These are phyloP conservation scores for Nemurella pictetii DNA, from an alignment of 2,888 invertebrate genomes.

Conservation along the genomic window DNA sequence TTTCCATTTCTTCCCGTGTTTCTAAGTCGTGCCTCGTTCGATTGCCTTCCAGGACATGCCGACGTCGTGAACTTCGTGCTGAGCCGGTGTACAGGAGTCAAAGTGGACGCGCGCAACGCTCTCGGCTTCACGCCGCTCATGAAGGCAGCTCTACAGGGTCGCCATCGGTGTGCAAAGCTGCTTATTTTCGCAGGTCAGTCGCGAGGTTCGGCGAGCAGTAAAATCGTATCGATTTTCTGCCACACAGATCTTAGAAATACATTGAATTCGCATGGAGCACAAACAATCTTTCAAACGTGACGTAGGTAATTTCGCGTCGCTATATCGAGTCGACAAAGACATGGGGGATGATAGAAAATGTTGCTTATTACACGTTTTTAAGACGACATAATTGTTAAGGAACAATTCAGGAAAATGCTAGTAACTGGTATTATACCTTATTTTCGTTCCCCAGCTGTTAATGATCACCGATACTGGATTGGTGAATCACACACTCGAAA, in stretches of 20 bases:
- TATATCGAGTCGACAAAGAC: background rate
- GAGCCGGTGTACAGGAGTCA: conserved; percentile 64
- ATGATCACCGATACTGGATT: background rate
- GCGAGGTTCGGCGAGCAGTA: background rate
- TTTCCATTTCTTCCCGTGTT: no score
- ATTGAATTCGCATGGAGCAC: background rate
- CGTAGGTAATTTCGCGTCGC: background rate
- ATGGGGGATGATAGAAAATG: no score
- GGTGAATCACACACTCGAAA: background rate
- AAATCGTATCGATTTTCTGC: background rate
- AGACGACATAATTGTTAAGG: no score
- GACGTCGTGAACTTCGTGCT: conserved; percentile 70
- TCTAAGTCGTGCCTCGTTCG: background rate
- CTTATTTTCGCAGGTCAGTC: conserved; percentile 70
- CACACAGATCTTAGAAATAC: background rate
- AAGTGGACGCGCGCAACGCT: conserved; percentile 69
- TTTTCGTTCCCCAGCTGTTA: background rate
- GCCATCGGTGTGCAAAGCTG: conserved; percentile 72
- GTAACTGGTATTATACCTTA: background rate
- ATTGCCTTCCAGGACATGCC: conserved; percentile 62
- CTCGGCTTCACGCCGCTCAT: conserved; percentile 72
- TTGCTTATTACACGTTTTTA: no score
- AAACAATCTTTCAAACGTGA: background rate
- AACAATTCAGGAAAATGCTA: no score
- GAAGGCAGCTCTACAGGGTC: conserved; percentile 76